Conservation (phyloP, 2,888 invertebrate genomes). For the Agrotis exclamationis region DNA sequence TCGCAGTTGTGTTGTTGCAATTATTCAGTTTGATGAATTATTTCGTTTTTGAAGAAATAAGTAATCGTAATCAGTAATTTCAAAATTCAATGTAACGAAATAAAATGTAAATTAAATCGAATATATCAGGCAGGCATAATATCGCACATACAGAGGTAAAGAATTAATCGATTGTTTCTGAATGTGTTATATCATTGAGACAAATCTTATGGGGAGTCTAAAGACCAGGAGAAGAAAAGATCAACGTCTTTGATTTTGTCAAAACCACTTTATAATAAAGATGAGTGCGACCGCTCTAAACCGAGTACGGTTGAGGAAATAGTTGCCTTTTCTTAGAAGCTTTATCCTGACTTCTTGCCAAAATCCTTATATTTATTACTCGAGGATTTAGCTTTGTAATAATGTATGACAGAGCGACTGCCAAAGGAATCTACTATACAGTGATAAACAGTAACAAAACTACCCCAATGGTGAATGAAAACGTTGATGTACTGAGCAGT, state of each 20-base stretch:
- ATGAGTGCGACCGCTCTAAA: conserved; percentile 27
- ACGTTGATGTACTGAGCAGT: neutral
- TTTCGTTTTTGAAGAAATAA: neutral
- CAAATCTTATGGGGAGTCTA: conserved; percentile 13
- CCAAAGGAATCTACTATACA: conserved; percentile 31
- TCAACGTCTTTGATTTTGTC: conserved; percentile 4
- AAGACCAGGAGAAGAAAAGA: conserved; percentile 5
- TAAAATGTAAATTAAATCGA: conserved; percentile 26
- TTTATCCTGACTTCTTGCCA: conserved; percentile 47
- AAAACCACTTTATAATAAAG: conserved; percentile 29
- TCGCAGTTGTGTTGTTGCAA: neutral
- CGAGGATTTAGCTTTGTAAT: conserved; percentile 41
- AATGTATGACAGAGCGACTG: conserved; percentile 50
- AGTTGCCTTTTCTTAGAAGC: conserved; percentile 28
- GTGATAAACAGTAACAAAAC: conserved; percentile 4
- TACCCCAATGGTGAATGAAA: conserved; percentile 24
- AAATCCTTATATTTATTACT: conserved; percentile 55
- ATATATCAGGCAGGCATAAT: conserved; percentile 19
- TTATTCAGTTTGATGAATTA: neutral
- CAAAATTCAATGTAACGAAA: conserved; percentile 25
- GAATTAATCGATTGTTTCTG: conserved; percentile 16
- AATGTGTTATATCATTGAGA: conserved; percentile 15
- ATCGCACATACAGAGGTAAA: conserved; percentile 16
- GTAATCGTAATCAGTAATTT: conserved; percentile 34
- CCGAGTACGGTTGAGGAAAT: conserved; percentile 20